Percentiles rank a stretch among this genome's conserved stretches.
Evolutionary conservation across 2,888 invertebrate genomes (phyloP).

Genomic region (Arenicola marina): DNA sequence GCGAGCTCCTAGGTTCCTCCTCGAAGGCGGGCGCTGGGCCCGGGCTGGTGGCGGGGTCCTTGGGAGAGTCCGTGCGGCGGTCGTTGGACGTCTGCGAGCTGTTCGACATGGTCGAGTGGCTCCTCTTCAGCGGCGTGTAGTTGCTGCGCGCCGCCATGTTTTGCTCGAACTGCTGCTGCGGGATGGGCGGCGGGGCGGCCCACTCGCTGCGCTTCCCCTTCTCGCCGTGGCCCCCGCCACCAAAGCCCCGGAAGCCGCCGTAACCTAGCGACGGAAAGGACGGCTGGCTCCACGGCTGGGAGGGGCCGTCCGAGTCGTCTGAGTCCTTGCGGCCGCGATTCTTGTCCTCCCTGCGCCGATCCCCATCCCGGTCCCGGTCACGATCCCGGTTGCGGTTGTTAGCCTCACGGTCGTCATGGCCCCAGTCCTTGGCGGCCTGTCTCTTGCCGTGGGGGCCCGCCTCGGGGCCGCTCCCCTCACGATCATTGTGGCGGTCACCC

Average conservation of each 20-base stretch:
- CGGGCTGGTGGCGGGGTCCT: background rate
- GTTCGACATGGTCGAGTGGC: slow-evolving; percentile 55
- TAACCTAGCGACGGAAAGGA: too few relatives aligned
- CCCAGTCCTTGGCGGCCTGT: too few relatives aligned
- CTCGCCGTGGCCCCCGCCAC: too few relatives aligned
- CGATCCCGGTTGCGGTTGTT: background rate
- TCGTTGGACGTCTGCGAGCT: slow-evolving; percentile 40
- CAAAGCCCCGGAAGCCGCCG: too few relatives aligned
- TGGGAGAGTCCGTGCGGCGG: slow-evolving; percentile 6
- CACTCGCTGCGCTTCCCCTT: background rate
- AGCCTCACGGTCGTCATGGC: too few relatives aligned
- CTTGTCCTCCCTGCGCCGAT: background rate
- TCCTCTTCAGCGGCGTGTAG: slow-evolving; percentile 58
- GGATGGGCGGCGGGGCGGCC: slow-evolving; percentile 53
- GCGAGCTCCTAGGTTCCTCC: too few relatives aligned
- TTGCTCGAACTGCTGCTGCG: slow-evolving; percentile 58
- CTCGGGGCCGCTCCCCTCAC: too few relatives aligned
- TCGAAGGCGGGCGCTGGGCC: too few relatives aligned
- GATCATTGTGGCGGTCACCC: too few relatives aligned
- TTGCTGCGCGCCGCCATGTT: slow-evolving; percentile 53
- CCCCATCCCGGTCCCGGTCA: background rate
- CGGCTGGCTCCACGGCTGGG: too few relatives aligned
- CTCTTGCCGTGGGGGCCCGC: too few relatives aligned
- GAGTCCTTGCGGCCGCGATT: background rate
- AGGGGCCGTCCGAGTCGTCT: background rate